Evolutionary conservation across 2,888 invertebrate genomes (phyloP), one percentile per base, ranked within the genome.

Genomic region (Drosophila heteroneura): DNA sequence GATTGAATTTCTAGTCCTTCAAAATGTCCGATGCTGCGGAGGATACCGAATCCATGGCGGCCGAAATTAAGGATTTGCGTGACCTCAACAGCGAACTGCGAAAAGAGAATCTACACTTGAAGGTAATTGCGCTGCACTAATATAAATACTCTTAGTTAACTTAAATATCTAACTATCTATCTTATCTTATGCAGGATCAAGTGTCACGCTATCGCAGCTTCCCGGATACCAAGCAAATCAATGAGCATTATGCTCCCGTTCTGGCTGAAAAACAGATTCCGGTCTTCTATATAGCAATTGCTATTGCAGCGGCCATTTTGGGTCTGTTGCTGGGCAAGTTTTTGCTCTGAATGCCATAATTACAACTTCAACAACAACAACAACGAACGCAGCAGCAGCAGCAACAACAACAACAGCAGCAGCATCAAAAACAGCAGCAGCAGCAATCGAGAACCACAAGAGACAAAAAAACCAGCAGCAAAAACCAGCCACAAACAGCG

Each of bases 71-170:
- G 93, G 95, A 95, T 93, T 94, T 97, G 92, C 95, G 96, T 92
- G 97, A 97, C 93, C 96, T 97, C 90, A 96, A 97, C 92, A 96
- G 95, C 93, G 95, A 95, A 93, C 94, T 98, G 93, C 95, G 96
- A 94, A 96, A 97, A 94, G 98, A 98, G 94, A 97, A 97, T 94
- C 94, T 97, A 89, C 95, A 96, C 94, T 95, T 98, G 92, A 97
- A 97, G 95, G 97, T 97, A 76, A 67, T 37, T 16, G 22, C 47
- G 33, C 39, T 52, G 32, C 19, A 10, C 16, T 10, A 35, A 12
- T 26, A 39, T 26, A 14, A 14, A n/a, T 14, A 0, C 1, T 35
- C 14, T 52, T 37, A n/a, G 16, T 9, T 47, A 47, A 47, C 47
- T 22, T 14, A 22, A 10, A 19, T 39, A 10, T 5, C 16, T 44